phyloP scores from a whole-genome alignment of 1,140 invertebrate genomes.

The Dryas iulia region DNA sequence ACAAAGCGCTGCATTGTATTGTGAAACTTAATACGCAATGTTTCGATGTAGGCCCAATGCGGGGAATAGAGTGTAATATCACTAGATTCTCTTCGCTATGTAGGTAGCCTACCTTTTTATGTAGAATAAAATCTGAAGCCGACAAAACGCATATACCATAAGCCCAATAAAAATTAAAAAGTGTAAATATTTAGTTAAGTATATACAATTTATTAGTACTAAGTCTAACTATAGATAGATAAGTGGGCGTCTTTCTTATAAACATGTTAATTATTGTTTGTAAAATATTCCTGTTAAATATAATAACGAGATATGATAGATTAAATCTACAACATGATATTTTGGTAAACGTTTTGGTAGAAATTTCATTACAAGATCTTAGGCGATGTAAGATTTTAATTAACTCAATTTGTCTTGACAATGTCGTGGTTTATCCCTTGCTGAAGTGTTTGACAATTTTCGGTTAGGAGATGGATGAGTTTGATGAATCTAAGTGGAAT shows the following conservation, averaged over 20 bases:
- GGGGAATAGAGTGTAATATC: no score
- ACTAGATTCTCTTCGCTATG: no score
- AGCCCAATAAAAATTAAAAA: no score
- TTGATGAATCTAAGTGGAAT: not conserved
- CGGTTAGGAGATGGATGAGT: conserved; percentile 8
- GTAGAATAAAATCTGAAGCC: no score
- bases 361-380: not conserved
- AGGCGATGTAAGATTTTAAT: conserved; percentile 16
- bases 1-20: no score
- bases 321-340: not conserved
- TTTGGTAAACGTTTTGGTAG: not conserved
- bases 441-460: conserved; percentile 17
- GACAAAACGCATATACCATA: no score
- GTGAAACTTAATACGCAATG: no score
- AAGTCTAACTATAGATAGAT: no score
- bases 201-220: no score
- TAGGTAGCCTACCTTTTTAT: no score
- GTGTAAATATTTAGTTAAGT: no score
- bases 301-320: not conserved
- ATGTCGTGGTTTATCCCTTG: conserved; percentile 16
- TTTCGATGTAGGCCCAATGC: no score
- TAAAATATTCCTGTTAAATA: not conserved
- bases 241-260: not conserved
- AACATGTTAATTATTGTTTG: not conserved
- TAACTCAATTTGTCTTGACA: conserved; percentile 20